Evolutionary conservation across 2,113 vertebrate species (phyloP).

Genomic region (Oreocharis arfaki): DNA sequence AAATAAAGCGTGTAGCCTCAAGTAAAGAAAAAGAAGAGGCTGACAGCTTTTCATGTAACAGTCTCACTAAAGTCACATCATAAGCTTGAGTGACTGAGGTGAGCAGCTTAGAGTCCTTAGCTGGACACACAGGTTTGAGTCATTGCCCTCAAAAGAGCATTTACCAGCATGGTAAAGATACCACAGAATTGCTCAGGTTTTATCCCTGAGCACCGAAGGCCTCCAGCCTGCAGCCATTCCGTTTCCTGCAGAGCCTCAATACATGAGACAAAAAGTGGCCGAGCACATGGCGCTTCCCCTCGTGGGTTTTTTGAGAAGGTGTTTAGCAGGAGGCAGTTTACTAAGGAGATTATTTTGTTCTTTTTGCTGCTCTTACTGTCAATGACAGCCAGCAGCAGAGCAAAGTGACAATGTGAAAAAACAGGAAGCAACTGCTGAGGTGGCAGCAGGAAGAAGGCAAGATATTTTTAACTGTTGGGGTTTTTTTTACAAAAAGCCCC

Average conservation of each 20-base stretch:
- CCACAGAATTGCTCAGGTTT: not conserved
- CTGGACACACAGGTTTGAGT: conserved; percentile 11
- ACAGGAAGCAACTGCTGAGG: conserved; percentile 43
- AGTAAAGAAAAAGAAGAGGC: not conserved
- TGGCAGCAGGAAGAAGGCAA: conserved; percentile 31
- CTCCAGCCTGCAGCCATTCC: not conserved
- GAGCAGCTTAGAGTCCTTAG: not conserved
- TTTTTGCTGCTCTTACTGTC: conserved; percentile 14
- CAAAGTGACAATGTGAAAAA: not conserved
- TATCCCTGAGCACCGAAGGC: not conserved
- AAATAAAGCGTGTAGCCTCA: not conserved
- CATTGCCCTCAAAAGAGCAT: not conserved
- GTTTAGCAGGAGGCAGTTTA: not conserved
- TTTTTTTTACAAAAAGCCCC: not conserved
- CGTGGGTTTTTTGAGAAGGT: not conserved
- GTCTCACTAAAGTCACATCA: not conserved
- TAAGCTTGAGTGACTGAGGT: not conserved
- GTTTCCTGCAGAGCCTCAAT: conserved; percentile 9
- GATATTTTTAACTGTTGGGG: conserved; percentile 32
- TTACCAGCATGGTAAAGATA: not conserved
- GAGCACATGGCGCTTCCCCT: not conserved
- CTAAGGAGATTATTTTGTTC: conserved; percentile 31
- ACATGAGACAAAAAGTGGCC: not conserved
- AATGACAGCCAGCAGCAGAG: not conserved
- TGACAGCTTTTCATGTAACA: not conserved